phyloP scores from a whole-genome alignment of 2,113 vertebrate genomes.

The Epinephelus moara region DNA sequence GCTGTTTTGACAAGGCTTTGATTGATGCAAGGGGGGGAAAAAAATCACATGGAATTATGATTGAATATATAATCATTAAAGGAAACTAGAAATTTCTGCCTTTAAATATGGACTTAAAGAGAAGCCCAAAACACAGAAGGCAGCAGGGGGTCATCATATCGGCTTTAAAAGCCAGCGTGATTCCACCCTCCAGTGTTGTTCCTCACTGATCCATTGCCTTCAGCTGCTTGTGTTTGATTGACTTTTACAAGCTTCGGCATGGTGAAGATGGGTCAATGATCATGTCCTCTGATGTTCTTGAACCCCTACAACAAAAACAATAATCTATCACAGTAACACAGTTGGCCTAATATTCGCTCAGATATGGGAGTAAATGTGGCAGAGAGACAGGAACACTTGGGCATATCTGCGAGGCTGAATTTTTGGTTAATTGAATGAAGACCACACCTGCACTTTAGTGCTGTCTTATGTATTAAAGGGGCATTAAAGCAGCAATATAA shows the following conservation, averaged over 20 bases:
- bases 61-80: slow-evolving; percentile 60
- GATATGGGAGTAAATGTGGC: not conserved
- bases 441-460: slow-evolving; percentile 48
- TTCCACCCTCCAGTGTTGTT: slow-evolving; percentile 40
- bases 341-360: slow-evolving; percentile 7
- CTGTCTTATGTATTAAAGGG: slow-evolving; percentile 30
- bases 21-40: slow-evolving; percentile 48
- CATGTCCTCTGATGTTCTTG: slow-evolving; percentile 37
- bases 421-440: slow-evolving; percentile 41
- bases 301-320: slow-evolving; percentile 39
- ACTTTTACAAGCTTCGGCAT: slow-evolving; percentile 34
- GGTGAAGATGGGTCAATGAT: slow-evolving; percentile 29
- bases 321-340: slow-evolving; percentile 20
- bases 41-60: slow-evolving; percentile 52
- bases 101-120: slow-evolving; percentile 49
- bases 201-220: slow-evolving; percentile 50
- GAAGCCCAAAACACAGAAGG: slow-evolving; percentile 42
- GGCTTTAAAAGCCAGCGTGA: slow-evolving; percentile 40
- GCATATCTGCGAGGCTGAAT: slow-evolving; percentile 19
- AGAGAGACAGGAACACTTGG: not conserved
- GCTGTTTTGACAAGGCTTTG: slow-evolving; percentile 57
- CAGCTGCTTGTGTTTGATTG: slow-evolving; percentile 33
- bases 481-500: slow-evolving; percentile 55
- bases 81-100: slow-evolving; percentile 53
- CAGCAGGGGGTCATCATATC: slow-evolving; percentile 58